Evolutionary conservation across 92 coral and sea anemone species (phyloP), one percentile per base, ranked within the genome.

Genomic region (Zoanthus sociatus): DNA sequence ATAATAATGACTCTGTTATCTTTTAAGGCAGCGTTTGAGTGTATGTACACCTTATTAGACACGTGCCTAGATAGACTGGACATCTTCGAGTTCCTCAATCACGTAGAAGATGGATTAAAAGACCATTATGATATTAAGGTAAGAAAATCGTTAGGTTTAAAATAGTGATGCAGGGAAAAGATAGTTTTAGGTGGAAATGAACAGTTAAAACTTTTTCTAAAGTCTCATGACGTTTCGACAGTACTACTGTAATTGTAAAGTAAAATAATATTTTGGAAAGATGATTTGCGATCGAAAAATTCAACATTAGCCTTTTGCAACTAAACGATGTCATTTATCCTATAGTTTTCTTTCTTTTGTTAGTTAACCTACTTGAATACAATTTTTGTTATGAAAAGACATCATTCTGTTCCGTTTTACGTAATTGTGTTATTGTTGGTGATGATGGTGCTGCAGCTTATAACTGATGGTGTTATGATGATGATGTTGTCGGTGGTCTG

Each of bases 51-150:
- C 0, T 91, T 97, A 70, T 90, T 97, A 9, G 99, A 97, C 89
- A 97, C 99, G 32, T 95, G 94, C 60, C 95, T 97, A 26, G 99
- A 97, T 71, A 82, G 98, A 66, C 88, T 97, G 79, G 99, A 97
- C 76, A 97, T 97, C 50, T 97, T 97, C 73, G 99, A 97, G 88
- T 97, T 97, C 71, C 93, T 97, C 46, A 95, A 91, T 78, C 99
- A 97, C 83, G 99, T 97, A n/a, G 99, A 97, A 60, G 98, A 97
- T 82, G 99, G 99, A 4, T 94, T 97, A 21, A 97, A 97, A 60
- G 99, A 97, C 64, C 99, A 97, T 78, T 97, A 97, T 79, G 99
- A 97, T 88, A 97, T 97, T 76, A 97, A 97, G 99, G 99, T 97
- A 32, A 63, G 87, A 55, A 64, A 54, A 53, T 20, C 17, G 6